Evolutionary conservation across 2,888 invertebrate genomes (phyloP), one percentile per base, ranked within the genome.

Genomic region (Priocnemis perturbator): DNA sequence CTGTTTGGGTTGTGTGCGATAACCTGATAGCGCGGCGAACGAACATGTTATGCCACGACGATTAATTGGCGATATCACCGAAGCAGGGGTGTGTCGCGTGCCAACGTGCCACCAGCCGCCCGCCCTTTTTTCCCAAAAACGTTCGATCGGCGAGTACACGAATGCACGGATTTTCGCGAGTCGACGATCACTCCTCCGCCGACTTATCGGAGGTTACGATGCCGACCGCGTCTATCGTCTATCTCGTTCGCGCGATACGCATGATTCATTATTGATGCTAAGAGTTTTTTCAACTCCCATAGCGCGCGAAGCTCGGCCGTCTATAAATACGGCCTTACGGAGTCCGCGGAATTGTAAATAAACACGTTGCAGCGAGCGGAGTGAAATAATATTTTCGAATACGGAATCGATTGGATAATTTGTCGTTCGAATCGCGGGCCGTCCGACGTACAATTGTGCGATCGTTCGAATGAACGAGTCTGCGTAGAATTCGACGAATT

Each of bases 221-320:
- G 63, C 50, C 52, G 67, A 67, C 57, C 64, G 58, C 64, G 64
- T 64, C 64, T 67, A 53, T 67, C 64, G 64, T 64, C 64, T 67
- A 53, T 67, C 67, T 67, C 64, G 23, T 56, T 64, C 57, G 23
- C 52, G 56, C 45, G 57, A 64, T 58, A 67, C 58, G 45, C 44
- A 30, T 67, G 67, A 67, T 67, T 67, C 64, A 67, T 58, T 52
- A 52, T 64, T 19, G 30, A 58, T 30, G 21, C 30, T 11, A n/a
- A 14, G 56, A 21, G 45, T 67, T 63, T 67, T 66, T 56, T 53
- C 30, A 67, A 63, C 5, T 26, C 26, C 26, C 26, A 26, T 26
- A 2, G 26, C 37, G 7, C 11, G 37, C 11, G 11, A 9, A 37
- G 37, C 37, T 11, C 14, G 11, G 37, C 37, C 23, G 57, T 17